These are phyloP conservation scores for Chrysodeixis includens DNA, from an alignment of 2,888 invertebrate species.

Conservation along the genomic window DNA sequence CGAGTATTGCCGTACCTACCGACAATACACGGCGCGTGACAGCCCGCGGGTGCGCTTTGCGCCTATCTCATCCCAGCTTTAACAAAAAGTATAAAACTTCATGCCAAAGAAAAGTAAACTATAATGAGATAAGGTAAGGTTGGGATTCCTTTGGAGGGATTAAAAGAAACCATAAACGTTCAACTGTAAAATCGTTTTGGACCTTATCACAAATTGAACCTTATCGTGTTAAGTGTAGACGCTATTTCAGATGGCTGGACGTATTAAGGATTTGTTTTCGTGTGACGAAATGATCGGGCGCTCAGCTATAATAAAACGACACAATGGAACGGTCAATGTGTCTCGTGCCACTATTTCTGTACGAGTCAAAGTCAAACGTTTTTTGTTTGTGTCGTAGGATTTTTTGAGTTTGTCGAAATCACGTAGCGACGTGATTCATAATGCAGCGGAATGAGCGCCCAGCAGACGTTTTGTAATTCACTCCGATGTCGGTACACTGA, in stretches of 20 bases:
- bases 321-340: slow-evolving; percentile 83
- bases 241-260: slow-evolving; percentile 46
- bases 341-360: slow-evolving; percentile 85
- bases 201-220: slow-evolving; percentile 51
- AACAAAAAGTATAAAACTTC: slow-evolving; percentile 64
- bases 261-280: slow-evolving; percentile 69
- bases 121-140: slow-evolving; percentile 25
- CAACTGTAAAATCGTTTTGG: slow-evolving; percentile 46
- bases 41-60: slow-evolving; percentile 83
- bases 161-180: slow-evolving; percentile 42
- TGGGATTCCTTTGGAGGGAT: slow-evolving; percentile 11
- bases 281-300: slow-evolving; percentile 77
- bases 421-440: slow-evolving; percentile 71
- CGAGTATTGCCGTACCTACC: slow-evolving; percentile 61
- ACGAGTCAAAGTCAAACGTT: slow-evolving; percentile 64
- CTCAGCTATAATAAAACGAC: slow-evolving; percentile 76
- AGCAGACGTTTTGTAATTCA: slow-evolving; percentile 50
- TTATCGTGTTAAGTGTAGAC: slow-evolving; percentile 47
- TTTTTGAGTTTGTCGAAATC: slow-evolving; percentile 76
- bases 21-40: slow-evolving; percentile 83
- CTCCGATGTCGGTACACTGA: slow-evolving; percentile 46
- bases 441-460: slow-evolving; percentile 60
- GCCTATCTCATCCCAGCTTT: slow-evolving; percentile 71
- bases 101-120: slow-evolving; percentile 52
- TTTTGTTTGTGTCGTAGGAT: slow-evolving; percentile 67